Base-by-base conservation (phyloP, 1,140 invertebrate species). In the Drosophila obscura region DNA sequence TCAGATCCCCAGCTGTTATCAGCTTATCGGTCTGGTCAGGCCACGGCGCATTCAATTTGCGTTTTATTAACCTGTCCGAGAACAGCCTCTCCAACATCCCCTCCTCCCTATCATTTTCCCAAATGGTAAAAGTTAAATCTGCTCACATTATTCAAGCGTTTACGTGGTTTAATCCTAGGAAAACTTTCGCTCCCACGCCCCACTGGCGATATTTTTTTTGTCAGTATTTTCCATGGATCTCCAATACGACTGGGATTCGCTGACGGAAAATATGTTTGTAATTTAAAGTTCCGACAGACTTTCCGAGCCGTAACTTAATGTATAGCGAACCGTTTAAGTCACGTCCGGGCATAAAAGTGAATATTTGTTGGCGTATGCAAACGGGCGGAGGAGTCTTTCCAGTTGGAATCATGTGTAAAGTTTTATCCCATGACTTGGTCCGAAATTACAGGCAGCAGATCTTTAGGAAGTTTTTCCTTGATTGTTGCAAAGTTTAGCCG, bases 111-210 rank as follows among this genome's bases (percentile, higher is more conserved):
- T 84, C 84, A 57, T 71, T 84, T 76, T 45, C 22, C 46, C 57
- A 64, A 67, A 83, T 88, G 67, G 65, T 68, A 72, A 73, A 87
- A 87, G 82, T 87, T 87, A 82, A 87, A 82, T 87, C 82, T 53
- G 61, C 59, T 75, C 67, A 66, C 65, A 77, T 77, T 77, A 85
- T 68, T 77, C 58, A 81, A 75, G 77, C 56, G 67, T 84, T 84
- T 77, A 80, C 81, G 49, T 77, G 81, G 61, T 67, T 77, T 80
- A 80, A 74, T 69, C 67, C 46, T 56, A 41, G 26, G 31, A 56
- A 50, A 73, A 41, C 45, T 73, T 53, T 73, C 4, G 2, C 59
- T 6, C 35, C 44, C n/a, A 9, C 15, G 9, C 31, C 43, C 16
- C 22, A 31, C 13, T 13, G 44, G 28, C 45, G 31, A 74, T 65